Percentiles rank a stretch among this genome's conserved stretches.
phyloP scores from a whole-genome alignment of 2,888 invertebrate genomes.

The Stegana nigrithorax region DNA sequence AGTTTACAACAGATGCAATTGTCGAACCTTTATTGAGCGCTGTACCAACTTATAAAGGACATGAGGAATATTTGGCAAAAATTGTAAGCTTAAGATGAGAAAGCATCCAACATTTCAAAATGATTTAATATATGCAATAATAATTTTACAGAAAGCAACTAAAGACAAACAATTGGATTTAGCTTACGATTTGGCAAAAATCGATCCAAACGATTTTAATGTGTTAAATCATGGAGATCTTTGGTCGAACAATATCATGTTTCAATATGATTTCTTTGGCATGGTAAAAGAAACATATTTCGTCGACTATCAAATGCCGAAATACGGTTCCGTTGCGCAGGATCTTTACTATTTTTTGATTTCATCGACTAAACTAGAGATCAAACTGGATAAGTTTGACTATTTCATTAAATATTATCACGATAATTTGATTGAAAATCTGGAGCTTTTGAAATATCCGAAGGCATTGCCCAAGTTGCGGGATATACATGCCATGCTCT shows the following conservation, averaged over 20 bases:
- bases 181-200: not conserved
- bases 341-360: constrained; percentile 56
- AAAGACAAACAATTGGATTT: too few relatives aligned
- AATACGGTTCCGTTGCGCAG: constrained; percentile 47
- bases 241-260: constrained; percentile 62
- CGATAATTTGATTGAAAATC: not conserved
- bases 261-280: constrained; percentile 44
- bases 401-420: constrained; percentile 46
- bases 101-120: too few relatives aligned
- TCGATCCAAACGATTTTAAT: constrained; percentile 50
- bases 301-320: constrained; percentile 53
- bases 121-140: too few relatives aligned
- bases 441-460: not conserved
- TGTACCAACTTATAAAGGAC: constrained; percentile 22
- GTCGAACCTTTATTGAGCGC: constrained; percentile 26
- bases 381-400: constrained; percentile 52
- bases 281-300: constrained; percentile 44
- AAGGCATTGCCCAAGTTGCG: not conserved
- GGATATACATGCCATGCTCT: not conserved
- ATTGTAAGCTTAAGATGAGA: too few relatives aligned
- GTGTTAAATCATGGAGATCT: constrained; percentile 55
- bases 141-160: too few relatives aligned
- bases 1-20: too few relatives aligned
- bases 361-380: constrained; percentile 49
- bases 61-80: constrained; percentile 6